Evolutionary conservation across 1,140 invertebrate genomes (phyloP).

Genomic region (Patella vulgata): DNA sequence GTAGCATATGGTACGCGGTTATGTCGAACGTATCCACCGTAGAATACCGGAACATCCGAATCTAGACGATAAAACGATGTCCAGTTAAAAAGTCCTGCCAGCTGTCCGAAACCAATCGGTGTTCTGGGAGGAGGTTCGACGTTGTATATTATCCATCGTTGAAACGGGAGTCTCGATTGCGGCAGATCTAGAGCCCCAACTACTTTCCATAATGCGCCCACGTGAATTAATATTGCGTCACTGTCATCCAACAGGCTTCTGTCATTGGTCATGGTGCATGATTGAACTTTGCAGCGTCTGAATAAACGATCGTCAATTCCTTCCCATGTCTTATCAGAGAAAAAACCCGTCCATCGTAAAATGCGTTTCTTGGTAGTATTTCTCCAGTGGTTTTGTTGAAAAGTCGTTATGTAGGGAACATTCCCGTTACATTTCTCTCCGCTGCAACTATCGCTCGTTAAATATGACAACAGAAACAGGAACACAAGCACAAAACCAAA

Average conservation of each 20-base stretch:
- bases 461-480: too few relatives aligned
- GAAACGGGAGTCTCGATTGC: neutral
- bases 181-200: slow-evolving; percentile 13
- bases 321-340: slow-evolving; percentile 29
- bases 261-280: slow-evolving; percentile 51
- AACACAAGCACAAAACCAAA: too few relatives aligned
- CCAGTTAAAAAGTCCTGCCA: slow-evolving; percentile 49
- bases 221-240: slow-evolving; percentile 54
- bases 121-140: slow-evolving; percentile 46
- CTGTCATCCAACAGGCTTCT: slow-evolving; percentile 30
- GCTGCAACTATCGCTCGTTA: too few relatives aligned
- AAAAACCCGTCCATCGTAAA: slow-evolving; percentile 32
- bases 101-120: slow-evolving; percentile 26
- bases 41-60: slow-evolving; percentile 43
- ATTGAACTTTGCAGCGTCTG: slow-evolving; percentile 36
- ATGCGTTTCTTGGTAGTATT: slow-evolving; percentile 25
- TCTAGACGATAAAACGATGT: slow-evolving; percentile 51
- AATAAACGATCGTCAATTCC: slow-evolving; percentile 31
- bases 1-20: slow-evolving; percentile 6
- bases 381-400: slow-evolving; percentile 10
- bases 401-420: slow-evolving; percentile 12
- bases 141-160: slow-evolving; percentile 48
- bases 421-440: too few relatives aligned
- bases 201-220: slow-evolving; percentile 35
- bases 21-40: slow-evolving; percentile 31